phyloP scores from a whole-genome alignment of 2,888 invertebrate species.

The Phoronis australis region DNA sequence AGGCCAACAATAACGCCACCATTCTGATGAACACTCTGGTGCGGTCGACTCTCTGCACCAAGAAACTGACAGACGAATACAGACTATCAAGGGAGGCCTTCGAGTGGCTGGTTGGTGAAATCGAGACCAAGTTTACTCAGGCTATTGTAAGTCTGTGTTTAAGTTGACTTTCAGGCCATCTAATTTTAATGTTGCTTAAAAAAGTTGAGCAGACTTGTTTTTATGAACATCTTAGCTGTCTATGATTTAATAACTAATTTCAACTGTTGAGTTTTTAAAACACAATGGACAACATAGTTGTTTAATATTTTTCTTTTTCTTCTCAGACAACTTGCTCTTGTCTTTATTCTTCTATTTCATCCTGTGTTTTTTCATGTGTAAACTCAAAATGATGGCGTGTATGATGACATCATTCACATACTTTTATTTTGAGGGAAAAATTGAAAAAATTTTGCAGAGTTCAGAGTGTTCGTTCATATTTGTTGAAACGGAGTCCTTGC shows the following conservation, averaged over 20 bases:
- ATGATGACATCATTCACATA: no score
- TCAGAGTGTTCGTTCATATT: no score
- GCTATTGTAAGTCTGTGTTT: conserved; percentile 67
- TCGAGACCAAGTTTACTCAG: conserved; percentile 96
- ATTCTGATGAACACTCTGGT: conserved; percentile 82
- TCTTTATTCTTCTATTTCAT: no score
- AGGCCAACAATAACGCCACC: conserved; percentile 97
- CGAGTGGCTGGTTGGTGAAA: conserved; percentile 99
- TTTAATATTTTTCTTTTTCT: no score
- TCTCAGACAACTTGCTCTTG: no score
- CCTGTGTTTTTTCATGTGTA: no score
- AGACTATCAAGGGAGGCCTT: conserved; percentile 92
- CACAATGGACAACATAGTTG: no score
- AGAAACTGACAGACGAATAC: conserved; percentile 93
- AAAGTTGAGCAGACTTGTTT: neutral
- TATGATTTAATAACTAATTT: neutral
- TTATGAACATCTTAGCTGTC: no score
- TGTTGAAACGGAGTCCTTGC: no score
- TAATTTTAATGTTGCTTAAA: neutral
- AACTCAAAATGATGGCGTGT: no score
- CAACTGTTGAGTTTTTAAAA: neutral
- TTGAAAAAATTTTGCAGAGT: no score
- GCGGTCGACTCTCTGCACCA: conserved; percentile 92
- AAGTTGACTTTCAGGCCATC: neutral
- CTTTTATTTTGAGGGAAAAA: no score